A percentile compares a stretch with the other conserved stretches of the same genome.
Evolutionary conservation across 2,888 invertebrate genomes (phyloP).

Genomic region (Geotrupes spiniger): DNA sequence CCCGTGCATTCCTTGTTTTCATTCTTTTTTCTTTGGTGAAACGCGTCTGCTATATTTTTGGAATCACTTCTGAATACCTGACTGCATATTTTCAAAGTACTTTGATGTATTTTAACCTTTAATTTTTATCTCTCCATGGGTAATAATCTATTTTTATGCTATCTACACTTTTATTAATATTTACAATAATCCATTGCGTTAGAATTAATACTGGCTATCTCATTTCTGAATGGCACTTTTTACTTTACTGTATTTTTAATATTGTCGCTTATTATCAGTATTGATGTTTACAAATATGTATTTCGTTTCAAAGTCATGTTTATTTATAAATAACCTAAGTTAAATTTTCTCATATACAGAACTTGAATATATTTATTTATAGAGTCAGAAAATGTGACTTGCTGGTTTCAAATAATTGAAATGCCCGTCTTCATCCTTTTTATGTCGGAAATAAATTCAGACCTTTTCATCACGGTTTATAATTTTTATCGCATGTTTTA

Average conservation of each 20-base stretch:
- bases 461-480: too few species aligned
- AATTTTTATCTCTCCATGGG: slow-evolving; percentile 1
- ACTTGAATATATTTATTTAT: slow-evolving; percentile 16
- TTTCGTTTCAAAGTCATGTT: too few species aligned
- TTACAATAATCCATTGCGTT: neutral
- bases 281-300: too few species aligned
- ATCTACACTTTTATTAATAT: slow-evolving; percentile 5
- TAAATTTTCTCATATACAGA: too few species aligned
- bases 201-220: slow-evolving; percentile 1
- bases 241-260: too few species aligned
- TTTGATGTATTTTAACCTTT: slow-evolving; percentile 1
- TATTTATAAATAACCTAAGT: too few species aligned
- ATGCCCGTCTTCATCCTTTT: too few species aligned
- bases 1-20: slow-evolving; percentile 16
- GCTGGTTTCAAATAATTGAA: neutral
- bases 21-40: slow-evolving; percentile 21
- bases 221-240: too few species aligned
- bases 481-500: too few species aligned
- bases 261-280: too few species aligned
- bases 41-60: slow-evolving; percentile 32
- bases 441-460: slow-evolving; percentile 11
- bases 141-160: slow-evolving; percentile 1
- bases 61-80: slow-evolving; percentile 27
- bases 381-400: slow-evolving; percentile 9
- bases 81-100: slow-evolving; percentile 25